Conservation (phyloP, 2,888 invertebrate genomes). For the Bombylius major region DNA sequence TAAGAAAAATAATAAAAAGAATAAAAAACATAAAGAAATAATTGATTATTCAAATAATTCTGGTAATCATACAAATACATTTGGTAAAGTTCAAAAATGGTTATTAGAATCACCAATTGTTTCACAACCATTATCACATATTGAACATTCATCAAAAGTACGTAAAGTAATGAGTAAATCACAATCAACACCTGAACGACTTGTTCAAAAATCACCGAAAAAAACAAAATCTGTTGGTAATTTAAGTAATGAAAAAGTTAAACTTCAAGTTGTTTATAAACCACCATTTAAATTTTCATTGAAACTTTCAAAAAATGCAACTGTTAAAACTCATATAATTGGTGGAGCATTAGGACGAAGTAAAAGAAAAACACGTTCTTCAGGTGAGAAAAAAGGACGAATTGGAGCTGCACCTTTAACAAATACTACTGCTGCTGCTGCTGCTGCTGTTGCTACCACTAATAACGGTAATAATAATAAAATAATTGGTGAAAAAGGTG, state of each 20-base stretch:
- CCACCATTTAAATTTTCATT: slow-evolving; percentile 79
- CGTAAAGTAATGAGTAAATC: slow-evolving; percentile 57
- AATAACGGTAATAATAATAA: background rate
- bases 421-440: background rate
- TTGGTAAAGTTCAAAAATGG: slow-evolving; percentile 79
- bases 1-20: slow-evolving; percentile 37
- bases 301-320: slow-evolving; percentile 44
- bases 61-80: slow-evolving; percentile 35
- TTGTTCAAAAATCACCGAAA: slow-evolving; percentile 47
- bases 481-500: slow-evolving; percentile 17
- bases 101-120: slow-evolving; percentile 56
- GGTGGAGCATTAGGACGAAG: slow-evolving; percentile 23
- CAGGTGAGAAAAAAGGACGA: slow-evolving; percentile 17
- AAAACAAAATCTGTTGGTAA: slow-evolving; percentile 62
- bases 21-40: slow-evolving; percentile 53
- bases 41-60: slow-evolving; percentile 59
- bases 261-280: slow-evolving; percentile 74
- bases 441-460: slow-evolving; percentile 5
- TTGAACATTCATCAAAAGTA: slow-evolving; percentile 34
- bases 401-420: slow-evolving; percentile 10
- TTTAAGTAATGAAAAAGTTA: slow-evolving; percentile 53
- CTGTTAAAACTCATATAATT: slow-evolving; percentile 35
- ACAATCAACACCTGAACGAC: slow-evolving; percentile 68
- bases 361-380: slow-evolving; percentile 20
- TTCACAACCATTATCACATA: slow-evolving; percentile 32